Evolutionary conservation across 2,888 invertebrate genomes (phyloP).

Genomic region (Apeira syringaria): DNA sequence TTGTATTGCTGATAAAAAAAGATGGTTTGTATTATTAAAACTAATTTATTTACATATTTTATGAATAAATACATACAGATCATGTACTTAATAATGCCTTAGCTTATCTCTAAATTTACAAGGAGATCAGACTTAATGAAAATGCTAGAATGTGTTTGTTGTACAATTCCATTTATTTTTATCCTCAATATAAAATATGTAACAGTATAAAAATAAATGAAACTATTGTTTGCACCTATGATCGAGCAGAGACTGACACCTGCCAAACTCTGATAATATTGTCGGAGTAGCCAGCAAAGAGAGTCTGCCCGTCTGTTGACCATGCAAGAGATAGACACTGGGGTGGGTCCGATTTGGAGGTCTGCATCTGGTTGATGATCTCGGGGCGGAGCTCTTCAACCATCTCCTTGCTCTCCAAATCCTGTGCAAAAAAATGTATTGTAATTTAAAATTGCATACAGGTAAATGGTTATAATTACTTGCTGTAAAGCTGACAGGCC

Average conservation of each 20-base stretch:
- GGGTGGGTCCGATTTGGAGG: constrained; percentile 94
- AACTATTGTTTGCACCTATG: constrained; percentile 66
- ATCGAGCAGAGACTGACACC: constrained; percentile 93
- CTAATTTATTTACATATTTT: constrained; percentile 63
- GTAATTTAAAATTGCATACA: too few relatives aligned
- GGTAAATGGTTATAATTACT: too few relatives aligned
- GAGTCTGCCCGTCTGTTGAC: constrained; percentile 99
- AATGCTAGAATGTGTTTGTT: constrained; percentile 51
- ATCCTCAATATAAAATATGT: constrained; percentile 47
- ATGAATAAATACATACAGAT: constrained; percentile 42
- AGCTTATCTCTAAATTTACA: constrained; percentile 38
- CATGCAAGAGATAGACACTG: constrained; percentile 98
- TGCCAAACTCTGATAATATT: constrained; percentile 99
- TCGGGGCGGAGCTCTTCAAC: constrained; percentile 99
- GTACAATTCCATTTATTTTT: constrained; percentile 80
- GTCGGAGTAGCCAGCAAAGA: constrained; percentile 99
- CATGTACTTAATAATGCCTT: constrained; percentile 14
- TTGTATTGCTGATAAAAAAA: constrained; percentile 33
- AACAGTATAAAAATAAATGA: constrained; percentile 78
- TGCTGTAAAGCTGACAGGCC: too few relatives aligned
- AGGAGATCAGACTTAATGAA: constrained; percentile 70
- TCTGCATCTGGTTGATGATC: constrained; percentile 89
- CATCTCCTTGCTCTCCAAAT: constrained; percentile 99
- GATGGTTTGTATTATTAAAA: constrained; percentile 32
- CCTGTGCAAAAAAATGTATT: constrained; percentile 75